Evolutionary conservation across 2,113 vertebrate genomes (phyloP), one percentile per base, ranked within the genome.

Genomic region (Corythoichthys intestinalis): DNA sequence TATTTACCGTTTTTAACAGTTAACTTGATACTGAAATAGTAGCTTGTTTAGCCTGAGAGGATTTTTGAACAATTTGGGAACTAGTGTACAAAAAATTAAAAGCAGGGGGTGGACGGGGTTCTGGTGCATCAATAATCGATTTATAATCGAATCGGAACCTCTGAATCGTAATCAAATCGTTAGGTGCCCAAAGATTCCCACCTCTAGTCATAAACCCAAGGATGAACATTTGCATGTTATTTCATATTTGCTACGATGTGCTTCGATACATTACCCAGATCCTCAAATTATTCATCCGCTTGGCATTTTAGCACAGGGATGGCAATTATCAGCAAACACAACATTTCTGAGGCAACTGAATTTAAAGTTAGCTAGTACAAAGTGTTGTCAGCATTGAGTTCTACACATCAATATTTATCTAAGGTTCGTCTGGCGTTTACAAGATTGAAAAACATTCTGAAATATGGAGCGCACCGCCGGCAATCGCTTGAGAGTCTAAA

Each of bases 371-470:
- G 56, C 6, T 13, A 58, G 28, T 37, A 14, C 34, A 58, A 58
- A 58, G 34, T 37, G 56, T 6, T 37, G 20, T 11, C 53, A 9
- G 53, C 53, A 10, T 28, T 56, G 10, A 20, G 9, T 56, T 56
- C 20, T 13, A 37, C 34, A 37, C 6, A 28, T 56, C 56, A 58
- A 58, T 37, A 58, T 58, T 15, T 58, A 37, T 37, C 11, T 1
- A 63, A 34, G 61, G n/a, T 12, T 47, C 20, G 10, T 34, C 44
- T 47, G 44, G 44, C 13, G 5, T 63, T 34, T 34, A 47, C 58
- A 60, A 60, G 14, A 41, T 39, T 60, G 58, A 60, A 78, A 88
- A 86, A 80, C 67, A 78, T 53, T 86, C 57, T 81, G 66, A 87
- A 87, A 82, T 83, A 83, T 73, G 78, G 69, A 82, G 77, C 72